phyloP scores from a whole-genome alignment of 2,797 vertebrate genomes.

The Allobates femoralis region DNA sequence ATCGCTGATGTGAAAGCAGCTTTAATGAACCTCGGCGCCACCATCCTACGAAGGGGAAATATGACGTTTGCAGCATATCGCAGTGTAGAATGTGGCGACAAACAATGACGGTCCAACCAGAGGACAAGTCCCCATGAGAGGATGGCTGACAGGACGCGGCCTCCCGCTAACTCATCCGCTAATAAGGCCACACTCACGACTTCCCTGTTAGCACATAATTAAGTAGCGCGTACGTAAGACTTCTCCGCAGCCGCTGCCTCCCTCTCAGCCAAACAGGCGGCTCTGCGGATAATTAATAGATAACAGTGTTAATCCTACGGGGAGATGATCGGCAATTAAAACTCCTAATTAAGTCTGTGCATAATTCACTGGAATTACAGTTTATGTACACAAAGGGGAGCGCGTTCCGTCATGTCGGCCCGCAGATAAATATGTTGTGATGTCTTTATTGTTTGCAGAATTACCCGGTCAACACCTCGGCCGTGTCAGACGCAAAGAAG shows the following conservation, averaged over 20 bases:
- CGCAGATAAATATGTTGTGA: conserved; percentile 66
- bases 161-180: conserved; percentile 37
- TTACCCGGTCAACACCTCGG: conserved; percentile 43
- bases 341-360: conserved; percentile 79
- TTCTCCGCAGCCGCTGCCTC: conserved; percentile 69
- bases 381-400: conserved; percentile 74
- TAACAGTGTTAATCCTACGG: conserved; percentile 76
- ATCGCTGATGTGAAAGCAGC: no score
- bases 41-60: no score
- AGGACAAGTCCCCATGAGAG: no score
- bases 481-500: background rate
- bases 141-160: background rate
- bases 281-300: conserved; percentile 78
- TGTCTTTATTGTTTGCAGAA: conserved; percentile 61
- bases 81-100: background rate
- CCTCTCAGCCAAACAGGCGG: conserved; percentile 75
- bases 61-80: no score
- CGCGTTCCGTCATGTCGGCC: conserved; percentile 65
- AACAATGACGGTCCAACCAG: background rate
- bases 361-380: conserved; percentile 77
- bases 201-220: conserved; percentile 68
- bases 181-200: conserved; percentile 46
- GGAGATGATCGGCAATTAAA: conserved; percentile 81
- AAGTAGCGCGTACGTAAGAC: conserved; percentile 66
- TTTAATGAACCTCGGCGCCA: no score